These are phyloP conservation scores for Marcusenius ussheri DNA, from an alignment of 2,113 vertebrate species.

Conservation along the genomic window DNA sequence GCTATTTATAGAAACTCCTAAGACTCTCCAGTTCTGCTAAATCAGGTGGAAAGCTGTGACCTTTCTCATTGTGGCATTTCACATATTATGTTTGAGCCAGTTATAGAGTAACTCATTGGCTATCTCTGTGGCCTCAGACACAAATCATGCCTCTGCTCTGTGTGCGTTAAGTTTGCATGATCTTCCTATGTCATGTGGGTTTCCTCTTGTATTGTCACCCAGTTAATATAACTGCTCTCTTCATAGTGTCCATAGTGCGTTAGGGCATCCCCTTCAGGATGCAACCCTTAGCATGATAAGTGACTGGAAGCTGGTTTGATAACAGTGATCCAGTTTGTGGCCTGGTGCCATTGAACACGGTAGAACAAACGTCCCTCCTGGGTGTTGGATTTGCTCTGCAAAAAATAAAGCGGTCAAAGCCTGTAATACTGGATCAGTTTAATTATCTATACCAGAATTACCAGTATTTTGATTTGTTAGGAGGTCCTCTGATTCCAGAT, in stretches of 20 bases:
- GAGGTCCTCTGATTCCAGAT: not conserved
- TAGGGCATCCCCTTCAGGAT: not conserved
- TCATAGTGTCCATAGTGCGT: not conserved
- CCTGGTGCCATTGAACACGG: not conserved
- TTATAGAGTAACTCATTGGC: not conserved
- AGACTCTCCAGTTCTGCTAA: not conserved
- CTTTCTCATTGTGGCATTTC: not conserved
- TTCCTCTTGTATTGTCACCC: not conserved
- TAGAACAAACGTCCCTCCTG: not conserved
- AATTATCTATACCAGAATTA: not conserved
- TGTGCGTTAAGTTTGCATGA: not conserved
- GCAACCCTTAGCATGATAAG: not conserved
- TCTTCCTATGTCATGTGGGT: not conserved
- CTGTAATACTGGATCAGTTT: not conserved
- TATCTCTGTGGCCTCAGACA: not conserved
- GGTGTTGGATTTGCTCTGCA: not conserved
- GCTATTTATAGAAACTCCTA: not conserved
- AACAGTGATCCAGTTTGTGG: not conserved
- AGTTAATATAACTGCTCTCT: not conserved
- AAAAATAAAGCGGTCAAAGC: not conserved
- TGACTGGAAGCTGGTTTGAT: not conserved
- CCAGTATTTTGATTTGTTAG: not conserved
- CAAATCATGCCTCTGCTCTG: not conserved
- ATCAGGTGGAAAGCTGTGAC: not conserved
- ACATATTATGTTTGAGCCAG: not conserved